Conservation (phyloP, 2,888 invertebrate genomes). For the Thelaira solivaga region DNA sequence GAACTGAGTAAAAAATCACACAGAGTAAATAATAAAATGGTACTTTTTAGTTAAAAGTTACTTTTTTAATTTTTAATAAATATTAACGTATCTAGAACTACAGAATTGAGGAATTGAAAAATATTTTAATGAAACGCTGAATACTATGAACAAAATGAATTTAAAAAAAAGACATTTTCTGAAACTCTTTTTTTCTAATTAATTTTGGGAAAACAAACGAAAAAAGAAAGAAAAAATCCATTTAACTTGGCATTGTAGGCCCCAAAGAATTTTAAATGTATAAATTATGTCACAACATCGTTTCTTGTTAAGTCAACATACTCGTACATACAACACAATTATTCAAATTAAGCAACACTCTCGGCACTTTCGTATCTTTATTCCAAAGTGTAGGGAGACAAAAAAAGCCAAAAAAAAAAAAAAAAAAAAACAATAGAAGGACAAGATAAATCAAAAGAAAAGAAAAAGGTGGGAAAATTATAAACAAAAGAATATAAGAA, state of each 20-base stretch:
- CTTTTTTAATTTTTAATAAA: too few species aligned
- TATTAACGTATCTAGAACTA: too few species aligned
- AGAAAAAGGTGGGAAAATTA: background rate
- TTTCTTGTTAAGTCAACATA: background rate
- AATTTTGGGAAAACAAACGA: too few species aligned
- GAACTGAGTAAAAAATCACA: too few species aligned
- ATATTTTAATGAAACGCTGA: too few species aligned
- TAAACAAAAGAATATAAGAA: conserved; percentile 13
- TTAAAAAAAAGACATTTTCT: too few species aligned
- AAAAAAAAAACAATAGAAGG: conserved; percentile 17
- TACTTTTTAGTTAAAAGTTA: too few species aligned
- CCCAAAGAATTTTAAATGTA: background rate
- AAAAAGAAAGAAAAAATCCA: conserved; percentile 1
- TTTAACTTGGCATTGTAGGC: conserved; percentile 22
- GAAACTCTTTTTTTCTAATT: too few species aligned
- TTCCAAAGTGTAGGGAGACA: background rate
- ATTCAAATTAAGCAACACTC: conserved; percentile 47
- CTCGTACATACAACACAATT: too few species aligned
- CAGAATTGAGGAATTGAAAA: too few species aligned
- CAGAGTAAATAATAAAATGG: too few species aligned
- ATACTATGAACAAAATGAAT: too few species aligned
- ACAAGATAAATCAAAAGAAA: background rate
- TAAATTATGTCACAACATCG: background rate
- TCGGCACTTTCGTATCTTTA: background rate
- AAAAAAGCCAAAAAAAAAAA: background rate